Conservation (phyloP, 2,113 vertebrate species). For the Rhinoptilus africanus region DNA sequence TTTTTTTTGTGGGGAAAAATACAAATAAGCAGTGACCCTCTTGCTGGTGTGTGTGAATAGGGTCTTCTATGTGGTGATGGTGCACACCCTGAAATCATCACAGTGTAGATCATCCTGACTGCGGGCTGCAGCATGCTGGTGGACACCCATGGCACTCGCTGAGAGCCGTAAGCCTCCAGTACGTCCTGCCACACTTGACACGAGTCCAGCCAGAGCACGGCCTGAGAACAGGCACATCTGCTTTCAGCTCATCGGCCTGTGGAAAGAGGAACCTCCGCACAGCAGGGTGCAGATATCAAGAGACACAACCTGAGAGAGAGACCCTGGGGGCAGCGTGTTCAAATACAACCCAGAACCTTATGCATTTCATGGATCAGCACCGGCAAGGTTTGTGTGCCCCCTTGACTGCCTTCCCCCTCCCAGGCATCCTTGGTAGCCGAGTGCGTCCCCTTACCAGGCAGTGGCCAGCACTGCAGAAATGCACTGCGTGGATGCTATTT, state of each 20-base stretch:
- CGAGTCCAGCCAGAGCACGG: fast-evolving
- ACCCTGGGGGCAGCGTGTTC: neutral
- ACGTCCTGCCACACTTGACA: neutral
- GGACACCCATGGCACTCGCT: neutral
- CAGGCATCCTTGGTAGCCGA: neutral
- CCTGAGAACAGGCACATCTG: neutral
- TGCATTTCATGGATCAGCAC: neutral
- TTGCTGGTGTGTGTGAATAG: neutral
- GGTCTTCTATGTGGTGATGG: fast-evolving
- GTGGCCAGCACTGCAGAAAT: neutral
- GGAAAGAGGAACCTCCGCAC: neutral
- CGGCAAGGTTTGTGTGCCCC: neutral
- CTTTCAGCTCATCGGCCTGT: neutral
- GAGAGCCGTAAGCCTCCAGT: neutral
- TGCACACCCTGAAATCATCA: no score
- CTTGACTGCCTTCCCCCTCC: neutral
- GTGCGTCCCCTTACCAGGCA: neutral
- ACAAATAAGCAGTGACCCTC: neutral
- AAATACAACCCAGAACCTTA: neutral
- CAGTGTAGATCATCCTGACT: no score
- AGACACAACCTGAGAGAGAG: neutral
- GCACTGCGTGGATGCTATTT: fast-evolving
- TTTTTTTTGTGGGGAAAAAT: neutral
- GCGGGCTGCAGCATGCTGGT: neutral
- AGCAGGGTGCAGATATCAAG: neutral